Evolutionary conservation across 2,113 vertebrate species (phyloP).

Genomic region (Caretta caretta): DNA sequence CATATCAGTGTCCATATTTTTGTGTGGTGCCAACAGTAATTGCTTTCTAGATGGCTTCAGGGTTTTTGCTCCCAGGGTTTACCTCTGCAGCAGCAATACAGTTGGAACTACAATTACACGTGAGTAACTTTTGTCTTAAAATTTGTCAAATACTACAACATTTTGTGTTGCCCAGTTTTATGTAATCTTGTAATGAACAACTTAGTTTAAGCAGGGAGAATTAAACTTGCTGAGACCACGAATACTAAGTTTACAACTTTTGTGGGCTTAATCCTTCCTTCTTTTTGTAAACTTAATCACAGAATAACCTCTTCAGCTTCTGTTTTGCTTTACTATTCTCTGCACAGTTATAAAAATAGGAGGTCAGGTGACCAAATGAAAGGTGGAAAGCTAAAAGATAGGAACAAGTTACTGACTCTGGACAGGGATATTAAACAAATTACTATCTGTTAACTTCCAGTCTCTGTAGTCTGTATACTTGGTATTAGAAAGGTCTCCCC

Average conservation of each 20-base stretch:
- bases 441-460: no score
- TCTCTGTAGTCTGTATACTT: not conserved
- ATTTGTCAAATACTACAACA: not conserved
- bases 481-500: not conserved
- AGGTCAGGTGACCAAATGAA: no score
- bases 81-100: not conserved
- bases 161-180: not conserved
- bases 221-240: not conserved
- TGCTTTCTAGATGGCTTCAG: not conserved
- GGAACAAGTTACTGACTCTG: no score
- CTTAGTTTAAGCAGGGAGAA: not conserved
- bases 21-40: not conserved
- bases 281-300: not conserved
- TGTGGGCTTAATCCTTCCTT: not conserved
- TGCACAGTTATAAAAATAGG: not conserved
- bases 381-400: no score
- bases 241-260: not conserved
- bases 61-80: not conserved
- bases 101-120: not conserved
- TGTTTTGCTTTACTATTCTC: not conserved
- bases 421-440: not conserved
- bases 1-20: not conserved
- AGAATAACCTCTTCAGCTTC: not conserved
- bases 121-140: not conserved
- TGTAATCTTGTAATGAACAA: not conserved